These are phyloP conservation scores for Mugil cephalus DNA, from an alignment of 2,113 vertebrate genomes.

Conservation along the genomic window DNA sequence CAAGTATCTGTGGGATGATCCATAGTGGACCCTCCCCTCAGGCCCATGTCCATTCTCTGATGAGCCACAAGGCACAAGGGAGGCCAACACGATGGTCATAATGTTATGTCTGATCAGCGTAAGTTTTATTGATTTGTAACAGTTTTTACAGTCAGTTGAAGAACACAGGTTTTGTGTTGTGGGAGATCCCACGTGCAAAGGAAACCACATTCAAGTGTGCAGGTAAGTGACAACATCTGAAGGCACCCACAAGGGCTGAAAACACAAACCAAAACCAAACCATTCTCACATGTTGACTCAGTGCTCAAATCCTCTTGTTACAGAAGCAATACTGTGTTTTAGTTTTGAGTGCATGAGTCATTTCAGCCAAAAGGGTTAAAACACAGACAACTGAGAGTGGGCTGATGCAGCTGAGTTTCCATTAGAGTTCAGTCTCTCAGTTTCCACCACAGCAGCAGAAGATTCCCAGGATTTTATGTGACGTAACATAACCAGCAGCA, in stretches of 20 bases:
- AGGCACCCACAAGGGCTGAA: background rate
- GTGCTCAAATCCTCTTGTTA: background rate
- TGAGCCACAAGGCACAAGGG: too few species aligned
- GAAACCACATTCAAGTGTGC: background rate
- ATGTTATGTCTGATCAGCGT: too few species aligned
- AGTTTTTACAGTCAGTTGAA: background rate
- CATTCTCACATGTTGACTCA: rapidly evolving
- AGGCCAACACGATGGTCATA: too few species aligned
- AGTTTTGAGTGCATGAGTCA: background rate
- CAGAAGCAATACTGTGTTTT: background rate
- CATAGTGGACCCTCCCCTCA: too few species aligned
- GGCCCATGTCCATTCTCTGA: too few species aligned
- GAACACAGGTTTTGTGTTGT: background rate
- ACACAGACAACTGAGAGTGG: background rate
- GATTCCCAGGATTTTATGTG: rapidly evolving
- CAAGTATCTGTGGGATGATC: too few species aligned
- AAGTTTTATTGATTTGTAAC: background rate
- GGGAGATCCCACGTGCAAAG: background rate
- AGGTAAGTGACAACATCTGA: background rate
- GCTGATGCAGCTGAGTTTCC: background rate
- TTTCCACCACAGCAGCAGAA: background rate
- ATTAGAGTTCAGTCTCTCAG: background rate
- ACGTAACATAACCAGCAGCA: slow-evolving; percentile 17
- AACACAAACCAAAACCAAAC: background rate
- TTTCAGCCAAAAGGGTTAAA: background rate